phyloP scores from a whole-genome alignment of 2,888 invertebrate genomes.

The Thelaira solivaga region DNA sequence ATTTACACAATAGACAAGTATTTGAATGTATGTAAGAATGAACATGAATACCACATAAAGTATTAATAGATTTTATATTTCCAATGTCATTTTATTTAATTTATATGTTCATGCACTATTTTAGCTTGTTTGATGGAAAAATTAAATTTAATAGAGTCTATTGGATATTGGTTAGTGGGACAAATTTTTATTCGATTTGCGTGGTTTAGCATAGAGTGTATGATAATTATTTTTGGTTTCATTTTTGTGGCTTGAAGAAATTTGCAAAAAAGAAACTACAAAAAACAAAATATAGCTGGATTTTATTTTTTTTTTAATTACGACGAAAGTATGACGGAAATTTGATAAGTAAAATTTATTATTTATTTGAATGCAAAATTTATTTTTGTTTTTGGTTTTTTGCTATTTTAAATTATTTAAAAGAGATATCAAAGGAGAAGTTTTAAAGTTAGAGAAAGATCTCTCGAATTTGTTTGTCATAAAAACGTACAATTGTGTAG shows the following conservation, averaged over 20 bases:
- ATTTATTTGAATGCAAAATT: too few relatives aligned
- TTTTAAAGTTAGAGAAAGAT: too few relatives aligned
- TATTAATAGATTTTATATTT: background rate
- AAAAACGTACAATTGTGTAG: too few relatives aligned
- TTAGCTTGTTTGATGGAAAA: background rate
- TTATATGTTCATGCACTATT: background rate
- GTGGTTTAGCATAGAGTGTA: conserved; percentile 1
- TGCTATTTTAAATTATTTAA: too few relatives aligned
- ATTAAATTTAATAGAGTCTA: conserved; percentile 38
- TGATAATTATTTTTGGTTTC: conserved; percentile 55
- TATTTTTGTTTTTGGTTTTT: too few relatives aligned
- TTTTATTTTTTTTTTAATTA: too few relatives aligned
- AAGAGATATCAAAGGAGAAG: too few relatives aligned
- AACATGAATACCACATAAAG: background rate
- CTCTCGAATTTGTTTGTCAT: too few relatives aligned
- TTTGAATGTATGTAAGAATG: background rate
- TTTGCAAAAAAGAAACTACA: background rate
- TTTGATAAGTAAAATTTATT: too few relatives aligned
- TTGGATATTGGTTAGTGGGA: conserved; percentile 17
- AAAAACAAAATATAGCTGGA: conserved; percentile 17
- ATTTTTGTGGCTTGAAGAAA: conserved; percentile 28
- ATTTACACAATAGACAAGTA: background rate
- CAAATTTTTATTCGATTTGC: conserved; percentile 30
- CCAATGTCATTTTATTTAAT: background rate
- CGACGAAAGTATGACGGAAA: too few relatives aligned